Evolutionary conservation across 1,140 invertebrate genomes (phyloP).

Genomic region (Drosophila pandora): DNA sequence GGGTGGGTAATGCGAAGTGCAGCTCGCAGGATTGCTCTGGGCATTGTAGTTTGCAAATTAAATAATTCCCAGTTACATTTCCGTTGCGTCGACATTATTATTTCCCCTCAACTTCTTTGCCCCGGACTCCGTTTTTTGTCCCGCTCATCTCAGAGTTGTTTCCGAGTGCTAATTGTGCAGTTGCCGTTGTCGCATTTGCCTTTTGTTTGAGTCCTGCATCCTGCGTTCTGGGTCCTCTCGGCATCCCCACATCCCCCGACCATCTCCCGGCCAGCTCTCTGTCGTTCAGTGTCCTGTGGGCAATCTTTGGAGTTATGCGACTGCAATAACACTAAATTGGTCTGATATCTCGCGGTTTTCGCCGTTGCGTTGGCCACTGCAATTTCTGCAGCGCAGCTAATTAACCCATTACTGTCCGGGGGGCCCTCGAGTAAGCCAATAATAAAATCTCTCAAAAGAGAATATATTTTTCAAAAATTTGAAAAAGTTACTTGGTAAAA

Average conservation of each 20-base stretch:
- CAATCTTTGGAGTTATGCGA: constrained; percentile 80
- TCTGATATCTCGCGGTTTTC: constrained; percentile 76
- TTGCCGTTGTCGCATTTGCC: constrained; percentile 56
- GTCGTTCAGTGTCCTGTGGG: constrained; percentile 46
- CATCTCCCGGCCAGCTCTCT: constrained; percentile 15
- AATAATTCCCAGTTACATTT: constrained; percentile 82
- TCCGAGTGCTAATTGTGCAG: constrained; percentile 79
- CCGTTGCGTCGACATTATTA: constrained; percentile 80
- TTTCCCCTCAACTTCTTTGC: constrained; percentile 63
- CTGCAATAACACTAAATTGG: constrained; percentile 82
- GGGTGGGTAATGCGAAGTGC: constrained; percentile 16
- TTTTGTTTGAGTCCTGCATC: constrained; percentile 64
- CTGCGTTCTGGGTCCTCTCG: constrained; percentile 24
- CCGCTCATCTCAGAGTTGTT: constrained; percentile 44
- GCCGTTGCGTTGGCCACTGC: constrained; percentile 46
- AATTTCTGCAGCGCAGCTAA: constrained; percentile 37
- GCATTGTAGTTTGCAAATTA: constrained; percentile 80
- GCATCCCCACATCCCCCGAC: neutral
- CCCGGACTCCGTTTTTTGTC: constrained; percentile 11
- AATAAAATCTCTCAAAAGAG: constrained; percentile 7
- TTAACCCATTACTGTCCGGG: constrained; percentile 59
- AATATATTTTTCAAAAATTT: neutral
- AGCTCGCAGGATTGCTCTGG: constrained; percentile 41
- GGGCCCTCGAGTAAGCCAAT: constrained; percentile 9
- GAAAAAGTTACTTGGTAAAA: neutral